These are phyloP conservation scores for Apamea epomidion DNA, from an alignment of 2,888 invertebrate genomes.

Conservation along the genomic window DNA sequence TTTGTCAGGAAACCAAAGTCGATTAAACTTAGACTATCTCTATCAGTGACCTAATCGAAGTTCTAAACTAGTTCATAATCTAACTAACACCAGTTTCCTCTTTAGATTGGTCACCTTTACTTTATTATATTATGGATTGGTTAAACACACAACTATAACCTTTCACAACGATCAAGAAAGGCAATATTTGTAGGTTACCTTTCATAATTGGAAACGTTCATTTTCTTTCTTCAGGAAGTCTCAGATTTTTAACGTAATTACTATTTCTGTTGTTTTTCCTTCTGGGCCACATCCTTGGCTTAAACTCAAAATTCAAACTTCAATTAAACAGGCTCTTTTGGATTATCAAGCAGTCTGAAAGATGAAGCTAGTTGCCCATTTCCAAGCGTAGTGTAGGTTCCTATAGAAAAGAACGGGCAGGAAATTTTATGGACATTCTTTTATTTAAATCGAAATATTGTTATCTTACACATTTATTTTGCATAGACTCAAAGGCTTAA, in stretches of 20 bases:
- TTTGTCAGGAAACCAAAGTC: slow-evolving; percentile 31
- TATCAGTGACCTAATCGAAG: slow-evolving; percentile 49
- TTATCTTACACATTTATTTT: not conserved
- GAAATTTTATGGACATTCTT: not conserved
- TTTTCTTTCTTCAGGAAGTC: not conserved
- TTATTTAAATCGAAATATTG: not conserved
- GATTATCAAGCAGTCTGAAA: not conserved
- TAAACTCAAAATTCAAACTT: not conserved
- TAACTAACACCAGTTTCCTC: slow-evolving; percentile 20
- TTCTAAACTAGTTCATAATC: slow-evolving; percentile 55
- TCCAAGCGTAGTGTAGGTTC: not conserved
- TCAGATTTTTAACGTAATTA: not conserved
- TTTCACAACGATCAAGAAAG: not conserved
- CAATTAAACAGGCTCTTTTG: not conserved
- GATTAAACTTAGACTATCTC: slow-evolving; percentile 46
- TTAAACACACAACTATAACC: slow-evolving; percentile 18
- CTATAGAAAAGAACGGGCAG: not conserved
- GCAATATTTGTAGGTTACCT: not conserved
- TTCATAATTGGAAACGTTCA: not conserved
- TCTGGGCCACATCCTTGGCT: not conserved
- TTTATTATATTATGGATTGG: not conserved
- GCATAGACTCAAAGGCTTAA: not conserved
- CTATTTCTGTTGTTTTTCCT: not conserved
- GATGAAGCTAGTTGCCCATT: not conserved
- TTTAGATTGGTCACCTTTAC: slow-evolving; percentile 13